Evolutionary conservation across 2,113 vertebrate species (phyloP).

Genomic region (Notarius quadriscutis): DNA sequence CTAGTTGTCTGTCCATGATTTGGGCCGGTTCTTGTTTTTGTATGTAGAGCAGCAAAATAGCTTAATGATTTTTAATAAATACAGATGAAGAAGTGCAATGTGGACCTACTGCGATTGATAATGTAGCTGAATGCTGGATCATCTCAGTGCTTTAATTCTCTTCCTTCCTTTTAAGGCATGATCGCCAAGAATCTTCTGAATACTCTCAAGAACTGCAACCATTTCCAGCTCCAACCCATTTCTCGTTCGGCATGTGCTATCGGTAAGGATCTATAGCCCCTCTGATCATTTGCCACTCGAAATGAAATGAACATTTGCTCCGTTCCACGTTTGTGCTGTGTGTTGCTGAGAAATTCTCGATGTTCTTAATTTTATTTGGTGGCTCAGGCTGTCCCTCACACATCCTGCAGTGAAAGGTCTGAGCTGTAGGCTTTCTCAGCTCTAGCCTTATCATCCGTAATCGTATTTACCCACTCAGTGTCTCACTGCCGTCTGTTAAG

Average conservation of each 20-base stretch:
- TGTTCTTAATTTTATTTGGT: not conserved
- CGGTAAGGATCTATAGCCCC: constrained; percentile 55
- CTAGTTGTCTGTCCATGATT: not conserved
- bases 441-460: not conserved
- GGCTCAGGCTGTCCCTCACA: not conserved
- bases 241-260: constrained; percentile 62
- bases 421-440: not conserved
- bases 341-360: not conserved
- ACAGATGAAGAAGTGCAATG: not conserved
- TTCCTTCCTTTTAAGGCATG: constrained; percentile 58
- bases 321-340: not conserved
- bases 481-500: not conserved
- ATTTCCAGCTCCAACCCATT: constrained; percentile 66
- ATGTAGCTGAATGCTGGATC: not conserved
- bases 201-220: constrained; percentile 63
- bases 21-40: not conserved
- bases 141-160: not conserved
- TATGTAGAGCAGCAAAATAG: not conserved
- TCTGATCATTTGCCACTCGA: not conserved
- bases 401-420: not conserved
- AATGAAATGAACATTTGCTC: not conserved
- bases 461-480: not conserved
- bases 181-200: constrained; percentile 63
- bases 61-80: not conserved
- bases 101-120: not conserved